Evolutionary conservation across 2,797 vertebrate genomes (phyloP), one percentile per base, ranked within the genome.

Genomic region (Kryptopterus vitreolus): DNA sequence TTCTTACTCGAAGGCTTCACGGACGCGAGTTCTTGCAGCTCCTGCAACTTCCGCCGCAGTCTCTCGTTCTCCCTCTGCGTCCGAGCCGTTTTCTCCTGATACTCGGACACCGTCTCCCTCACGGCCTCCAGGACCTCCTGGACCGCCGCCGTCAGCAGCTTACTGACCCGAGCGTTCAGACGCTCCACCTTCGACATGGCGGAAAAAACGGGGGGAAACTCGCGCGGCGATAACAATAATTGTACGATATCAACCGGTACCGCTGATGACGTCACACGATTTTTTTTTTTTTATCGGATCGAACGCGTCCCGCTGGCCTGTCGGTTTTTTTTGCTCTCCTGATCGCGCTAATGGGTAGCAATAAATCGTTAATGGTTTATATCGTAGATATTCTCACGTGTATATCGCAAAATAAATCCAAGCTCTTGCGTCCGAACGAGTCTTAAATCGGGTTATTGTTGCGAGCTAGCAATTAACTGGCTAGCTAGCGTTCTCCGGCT

Each of bases 11-110:
- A 1, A 15, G 48, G 74, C 57, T 8, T 75, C 71, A 0, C 26
- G 11, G 57, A 61, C 12, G 74, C 80, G n/a, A 57, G 31, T 20
- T 84, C 83, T 70, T 87, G 86, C 22, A 88, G 77, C 74, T 88
- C 86, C 57, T 80, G 86, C 2, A 88, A 18, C 48, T 76, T 78
- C n/a, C 79, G 78, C 46, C 80, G 35, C 35, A 88, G 80, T 29
- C 86, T 82, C 73, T 85, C 82, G n/a, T 88, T 88, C 53, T 88
- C 87, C n/a, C 86, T 80, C 75, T 86, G 86, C 0, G 87, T 88
- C 10, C 86, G 78, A 53, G 87, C 86, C 1, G 85, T 86, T 61
- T 88, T 87, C 77, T 88, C 87, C 83, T 87, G 87, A 48, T 87
- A 88, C 69, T 88, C 87, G 0, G 82, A 86, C 68, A 88, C 87